Evolutionary conservation across 1,140 invertebrate genomes (phyloP).

Genomic region (Cherax destructor): DNA sequence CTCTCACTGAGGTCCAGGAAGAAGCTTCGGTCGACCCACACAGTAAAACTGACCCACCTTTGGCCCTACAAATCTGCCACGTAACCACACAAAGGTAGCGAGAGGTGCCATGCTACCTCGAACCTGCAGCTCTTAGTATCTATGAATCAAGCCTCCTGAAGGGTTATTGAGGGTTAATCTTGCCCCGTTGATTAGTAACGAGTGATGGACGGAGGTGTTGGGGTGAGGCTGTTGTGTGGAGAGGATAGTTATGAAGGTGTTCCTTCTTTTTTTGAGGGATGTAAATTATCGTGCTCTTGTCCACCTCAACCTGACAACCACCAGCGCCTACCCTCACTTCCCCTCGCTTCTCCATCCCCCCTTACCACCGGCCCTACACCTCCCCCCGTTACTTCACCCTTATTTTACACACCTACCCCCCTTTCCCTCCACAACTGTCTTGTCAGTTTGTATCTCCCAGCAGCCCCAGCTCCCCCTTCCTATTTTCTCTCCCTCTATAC

Average conservation of each 20-base stretch:
- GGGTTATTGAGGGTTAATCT: not conserved
- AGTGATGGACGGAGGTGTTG: not conserved
- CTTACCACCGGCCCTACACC: not conserved
- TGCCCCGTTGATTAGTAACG: not conserved
- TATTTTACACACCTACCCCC: not conserved
- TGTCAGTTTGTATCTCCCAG: not conserved
- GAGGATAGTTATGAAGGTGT: not conserved
- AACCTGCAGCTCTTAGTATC: not conserved
- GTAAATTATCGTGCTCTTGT: not conserved
- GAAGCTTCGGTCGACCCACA: slow-evolving; percentile 10
- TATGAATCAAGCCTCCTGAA: not conserved
- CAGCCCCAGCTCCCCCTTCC: not conserved
- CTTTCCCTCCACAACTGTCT: not conserved
- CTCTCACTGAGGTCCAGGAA: not conserved
- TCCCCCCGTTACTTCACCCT: not conserved
- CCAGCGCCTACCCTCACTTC: slow-evolving; percentile 26
- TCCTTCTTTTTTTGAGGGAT: not conserved
- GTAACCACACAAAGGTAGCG: slow-evolving; percentile 32
- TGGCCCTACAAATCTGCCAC: slow-evolving; percentile 10
- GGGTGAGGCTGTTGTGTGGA: not conserved
- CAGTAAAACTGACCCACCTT: slow-evolving; percentile 26
- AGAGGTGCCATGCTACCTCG: not conserved
- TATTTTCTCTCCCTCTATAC: not conserved
- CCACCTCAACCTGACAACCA: slow-evolving; percentile 17
- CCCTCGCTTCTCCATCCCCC: not conserved